Percentiles rank a stretch among this genome's conserved stretches.
Conservation (phyloP, 2,113 vertebrate species). For the Mustela nigripes region DNA sequence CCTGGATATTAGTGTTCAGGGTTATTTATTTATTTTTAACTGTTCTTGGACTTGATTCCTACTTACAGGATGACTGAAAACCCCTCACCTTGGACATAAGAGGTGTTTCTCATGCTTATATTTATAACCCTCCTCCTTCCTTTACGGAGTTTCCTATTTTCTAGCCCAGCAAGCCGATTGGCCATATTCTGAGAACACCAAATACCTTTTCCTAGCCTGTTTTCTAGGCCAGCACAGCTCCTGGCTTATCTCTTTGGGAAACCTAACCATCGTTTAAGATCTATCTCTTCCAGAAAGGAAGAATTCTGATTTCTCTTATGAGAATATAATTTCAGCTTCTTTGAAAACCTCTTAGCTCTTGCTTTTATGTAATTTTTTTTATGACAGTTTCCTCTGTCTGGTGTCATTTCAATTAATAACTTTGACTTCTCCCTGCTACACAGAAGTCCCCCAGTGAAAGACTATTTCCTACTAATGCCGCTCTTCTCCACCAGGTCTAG, state of each 20-base stretch:
- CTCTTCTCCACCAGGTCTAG: background rate
- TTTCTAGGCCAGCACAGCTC: background rate
- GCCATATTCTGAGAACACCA: background rate
- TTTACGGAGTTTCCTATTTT: background rate
- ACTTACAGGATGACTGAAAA: background rate
- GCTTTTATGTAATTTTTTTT: conserved; percentile 28
- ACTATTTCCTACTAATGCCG: background rate
- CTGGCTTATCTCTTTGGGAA: background rate
- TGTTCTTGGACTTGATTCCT: background rate
- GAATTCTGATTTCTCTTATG: background rate
- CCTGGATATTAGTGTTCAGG: background rate
- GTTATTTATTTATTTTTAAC: background rate
- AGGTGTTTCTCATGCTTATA: background rate
- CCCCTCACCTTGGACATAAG: background rate
- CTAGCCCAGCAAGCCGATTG: background rate
- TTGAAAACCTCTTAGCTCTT: background rate
- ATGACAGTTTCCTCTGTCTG: background rate
- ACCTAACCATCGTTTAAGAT: background rate
- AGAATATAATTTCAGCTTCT: background rate
- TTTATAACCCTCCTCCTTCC: background rate
- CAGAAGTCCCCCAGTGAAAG: background rate
- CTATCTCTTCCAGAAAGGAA: background rate
- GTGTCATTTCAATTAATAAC: background rate
- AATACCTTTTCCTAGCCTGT: background rate
- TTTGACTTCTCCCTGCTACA: background rate